Conservation (phyloP, 2,888 invertebrate genomes). For the Erebia epiphron region DNA sequence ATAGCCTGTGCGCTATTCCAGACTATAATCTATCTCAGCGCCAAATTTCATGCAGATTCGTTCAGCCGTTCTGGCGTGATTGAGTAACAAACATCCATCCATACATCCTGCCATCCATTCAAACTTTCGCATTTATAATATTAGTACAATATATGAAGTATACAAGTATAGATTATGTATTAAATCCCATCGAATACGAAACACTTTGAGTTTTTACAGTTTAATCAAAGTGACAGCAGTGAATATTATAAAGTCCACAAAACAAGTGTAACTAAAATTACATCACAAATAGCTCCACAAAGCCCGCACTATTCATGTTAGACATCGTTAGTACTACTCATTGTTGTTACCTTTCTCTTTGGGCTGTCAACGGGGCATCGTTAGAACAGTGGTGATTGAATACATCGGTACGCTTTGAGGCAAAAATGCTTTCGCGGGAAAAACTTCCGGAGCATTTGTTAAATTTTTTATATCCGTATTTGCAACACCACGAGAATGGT, state of each 20-base stretch:
- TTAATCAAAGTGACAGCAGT: too few species aligned
- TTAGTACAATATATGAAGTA: too few species aligned
- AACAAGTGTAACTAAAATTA: constrained; percentile 9
- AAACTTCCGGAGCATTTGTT: constrained; percentile 4
- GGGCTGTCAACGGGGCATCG: constrained; percentile 32
- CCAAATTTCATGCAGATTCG: too few species aligned
- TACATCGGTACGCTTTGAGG: constrained; percentile 25
- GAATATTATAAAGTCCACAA: background rate
- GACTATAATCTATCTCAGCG: too few species aligned
- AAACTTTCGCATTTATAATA: too few species aligned
- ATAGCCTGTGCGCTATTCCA: too few species aligned
- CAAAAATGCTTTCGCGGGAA: constrained; percentile 18
- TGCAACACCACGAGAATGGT: background rate
- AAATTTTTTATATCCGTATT: background rate
- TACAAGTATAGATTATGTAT: too few species aligned
- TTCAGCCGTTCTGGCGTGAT: too few species aligned
- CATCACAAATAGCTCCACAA: constrained; percentile 21
- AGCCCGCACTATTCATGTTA: constrained; percentile 31
- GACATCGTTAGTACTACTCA: constrained; percentile 33
- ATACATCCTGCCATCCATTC: too few species aligned
- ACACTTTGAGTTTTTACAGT: too few species aligned
- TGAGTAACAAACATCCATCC: too few species aligned
- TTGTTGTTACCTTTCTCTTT: constrained; percentile 29
- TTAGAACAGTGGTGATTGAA: constrained; percentile 31
- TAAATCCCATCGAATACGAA: too few species aligned